Percentiles rank a stretch among this genome's conserved stretches.
Conservation (phyloP, 53 echinoderm and acorn worm genomes). For the Paracentrotus lividus region DNA sequence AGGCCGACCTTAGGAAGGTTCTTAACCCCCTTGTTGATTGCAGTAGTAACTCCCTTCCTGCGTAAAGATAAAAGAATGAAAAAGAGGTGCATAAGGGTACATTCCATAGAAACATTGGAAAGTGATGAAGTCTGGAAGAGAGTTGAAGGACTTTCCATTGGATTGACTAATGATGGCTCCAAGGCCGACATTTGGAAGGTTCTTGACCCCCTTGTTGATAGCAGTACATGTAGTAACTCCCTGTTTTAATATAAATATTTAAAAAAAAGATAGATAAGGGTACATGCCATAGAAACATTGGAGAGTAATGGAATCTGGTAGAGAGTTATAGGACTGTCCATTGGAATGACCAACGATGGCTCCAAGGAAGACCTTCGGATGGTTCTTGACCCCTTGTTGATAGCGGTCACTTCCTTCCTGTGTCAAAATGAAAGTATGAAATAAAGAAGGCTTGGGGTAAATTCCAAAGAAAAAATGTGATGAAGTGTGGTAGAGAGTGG, state of each 20-base stretch:
- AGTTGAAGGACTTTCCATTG: slow-evolving; percentile 38
- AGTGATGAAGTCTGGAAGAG: slow-evolving; percentile 74
- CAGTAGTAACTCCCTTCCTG: slow-evolving; percentile 63
- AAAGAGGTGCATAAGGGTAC: not conserved
- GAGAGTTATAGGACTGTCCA: not conserved
- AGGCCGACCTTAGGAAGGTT: slow-evolving; percentile 42
- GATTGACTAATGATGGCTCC: not conserved
- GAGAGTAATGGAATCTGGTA: slow-evolving; percentile 73
- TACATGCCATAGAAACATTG: not conserved
- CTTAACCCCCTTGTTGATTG: slow-evolving; percentile 58
- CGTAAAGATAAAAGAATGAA: not conserved
- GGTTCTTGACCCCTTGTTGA: slow-evolving; percentile 45
- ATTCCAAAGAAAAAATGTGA: no score
- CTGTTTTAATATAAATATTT: not conserved
- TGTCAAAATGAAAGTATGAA: not conserved
- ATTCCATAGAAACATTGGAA: not conserved
- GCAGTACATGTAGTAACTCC: slow-evolving; percentile 60
- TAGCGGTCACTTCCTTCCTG: slow-evolving; percentile 59
- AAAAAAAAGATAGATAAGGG: not conserved
- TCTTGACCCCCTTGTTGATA: slow-evolving; percentile 64
- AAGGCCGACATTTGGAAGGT: slow-evolving; percentile 17
- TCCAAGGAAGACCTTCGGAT: not conserved
- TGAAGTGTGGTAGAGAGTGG: no score
- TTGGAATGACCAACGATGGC: not conserved
- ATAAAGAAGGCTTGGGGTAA: no score